phyloP scores from a whole-genome alignment of 2,888 invertebrate genomes.

The Stictocephala bisonia region DNA sequence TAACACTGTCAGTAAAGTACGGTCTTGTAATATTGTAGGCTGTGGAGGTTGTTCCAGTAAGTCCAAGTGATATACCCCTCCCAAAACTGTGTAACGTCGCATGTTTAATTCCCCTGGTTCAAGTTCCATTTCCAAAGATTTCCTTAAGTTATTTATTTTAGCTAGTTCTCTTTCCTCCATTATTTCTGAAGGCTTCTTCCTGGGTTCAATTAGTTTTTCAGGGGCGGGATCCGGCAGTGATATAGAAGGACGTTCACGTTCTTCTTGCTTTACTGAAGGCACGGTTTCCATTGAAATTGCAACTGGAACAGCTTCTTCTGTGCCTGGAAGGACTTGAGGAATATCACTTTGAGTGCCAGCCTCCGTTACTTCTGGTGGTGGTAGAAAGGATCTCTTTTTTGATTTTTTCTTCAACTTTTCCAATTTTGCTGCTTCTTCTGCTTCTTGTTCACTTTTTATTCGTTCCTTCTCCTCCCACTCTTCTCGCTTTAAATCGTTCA shows the following conservation, averaged over 20 bases:
- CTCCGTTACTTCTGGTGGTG: slow-evolving; percentile 11
- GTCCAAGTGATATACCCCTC: slow-evolving; percentile 81
- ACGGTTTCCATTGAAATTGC: too few species aligned
- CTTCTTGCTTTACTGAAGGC: not conserved
- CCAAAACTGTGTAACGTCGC: slow-evolving; percentile 78
- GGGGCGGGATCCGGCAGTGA: not conserved
- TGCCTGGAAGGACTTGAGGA: not conserved
- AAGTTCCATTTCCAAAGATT: slow-evolving; percentile 45
- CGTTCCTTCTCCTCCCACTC: slow-evolving; percentile 46
- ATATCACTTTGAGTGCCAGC: slow-evolving; percentile 4
- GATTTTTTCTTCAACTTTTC: slow-evolving; percentile 48
- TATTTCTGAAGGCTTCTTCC: slow-evolving; percentile 45
- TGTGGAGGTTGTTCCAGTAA: slow-evolving; percentile 83
- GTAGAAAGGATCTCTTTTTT: slow-evolving; percentile 12
- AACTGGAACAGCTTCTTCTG: not conserved
- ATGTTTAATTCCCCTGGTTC: slow-evolving; percentile 68
- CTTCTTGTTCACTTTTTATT: slow-evolving; percentile 47
- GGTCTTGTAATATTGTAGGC: slow-evolving; percentile 63
- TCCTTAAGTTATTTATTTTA: slow-evolving; percentile 17
- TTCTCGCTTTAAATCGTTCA: slow-evolving; percentile 30
- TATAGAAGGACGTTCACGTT: too few species aligned
- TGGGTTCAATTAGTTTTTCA: slow-evolving; percentile 12
- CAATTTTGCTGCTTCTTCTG: slow-evolving; percentile 49
- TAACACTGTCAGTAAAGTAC: slow-evolving; percentile 49
- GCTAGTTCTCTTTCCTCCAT: slow-evolving; percentile 40